These are phyloP conservation scores for Drosophila colorata DNA, from an alignment of 2,888 invertebrate genomes.

Conservation along the genomic window DNA sequence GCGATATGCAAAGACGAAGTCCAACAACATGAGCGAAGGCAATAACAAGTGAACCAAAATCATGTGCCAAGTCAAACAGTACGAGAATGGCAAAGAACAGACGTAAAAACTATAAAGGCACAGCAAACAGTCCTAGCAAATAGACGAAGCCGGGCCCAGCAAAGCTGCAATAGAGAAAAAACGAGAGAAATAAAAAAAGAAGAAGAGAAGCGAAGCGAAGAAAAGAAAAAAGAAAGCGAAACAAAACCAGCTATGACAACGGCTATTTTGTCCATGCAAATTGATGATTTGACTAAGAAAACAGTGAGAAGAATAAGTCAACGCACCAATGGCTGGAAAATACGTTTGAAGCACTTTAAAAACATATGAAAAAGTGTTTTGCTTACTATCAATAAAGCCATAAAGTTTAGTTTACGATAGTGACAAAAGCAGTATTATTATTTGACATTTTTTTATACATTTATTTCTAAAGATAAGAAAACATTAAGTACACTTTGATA, in stretches of 20 bases:
- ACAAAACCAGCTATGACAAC: constrained; percentile 21
- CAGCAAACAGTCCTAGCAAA: constrained; percentile 63
- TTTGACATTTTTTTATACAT: too few species aligned
- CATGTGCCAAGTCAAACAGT: constrained; percentile 55
- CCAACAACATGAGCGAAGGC: constrained; percentile 20
- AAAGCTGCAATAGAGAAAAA: constrained; percentile 1
- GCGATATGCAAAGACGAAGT: constrained; percentile 49
- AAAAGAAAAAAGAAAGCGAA: background rate
- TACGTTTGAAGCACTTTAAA: constrained; percentile 1
- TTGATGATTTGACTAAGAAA: constrained; percentile 24
- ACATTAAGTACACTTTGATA: too few species aligned
- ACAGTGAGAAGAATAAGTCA: constrained; percentile 10
- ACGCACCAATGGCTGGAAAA: background rate
- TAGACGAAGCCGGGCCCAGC: constrained; percentile 20
- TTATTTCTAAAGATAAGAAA: too few species aligned
- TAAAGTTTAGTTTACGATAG: too few species aligned
- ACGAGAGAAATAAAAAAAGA: background rate
- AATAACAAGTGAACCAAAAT: constrained; percentile 22
- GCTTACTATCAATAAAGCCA: too few species aligned
- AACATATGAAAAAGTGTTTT: background rate
- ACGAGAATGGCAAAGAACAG: constrained; percentile 34
- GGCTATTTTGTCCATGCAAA: constrained; percentile 37
- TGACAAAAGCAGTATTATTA: too few species aligned
- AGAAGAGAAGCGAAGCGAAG: too few species aligned
- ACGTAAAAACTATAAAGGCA: constrained; percentile 57